Conservation (phyloP, 2,113 vertebrate species). For the Gorsachius goisagi region DNA sequence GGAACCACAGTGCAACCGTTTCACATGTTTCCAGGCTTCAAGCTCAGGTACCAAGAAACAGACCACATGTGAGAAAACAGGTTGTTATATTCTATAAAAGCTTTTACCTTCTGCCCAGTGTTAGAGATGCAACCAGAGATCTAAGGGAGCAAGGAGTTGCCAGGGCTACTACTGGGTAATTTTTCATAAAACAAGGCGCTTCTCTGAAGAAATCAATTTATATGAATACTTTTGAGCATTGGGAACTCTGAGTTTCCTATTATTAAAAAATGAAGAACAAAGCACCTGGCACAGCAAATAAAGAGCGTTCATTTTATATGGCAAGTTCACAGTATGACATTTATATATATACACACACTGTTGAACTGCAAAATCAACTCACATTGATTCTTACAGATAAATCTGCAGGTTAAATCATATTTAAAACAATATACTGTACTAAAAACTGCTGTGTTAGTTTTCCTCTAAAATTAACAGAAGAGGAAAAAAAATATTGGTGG, state of each 20-base stretch:
- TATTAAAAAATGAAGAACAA: neutral
- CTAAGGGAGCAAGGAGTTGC: neutral
- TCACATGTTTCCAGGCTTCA: neutral
- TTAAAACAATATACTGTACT: neutral
- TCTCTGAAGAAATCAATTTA: neutral
- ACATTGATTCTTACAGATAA: neutral
- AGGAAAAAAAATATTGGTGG: neutral
- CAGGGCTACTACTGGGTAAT: neutral
- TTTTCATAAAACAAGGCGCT: neutral
- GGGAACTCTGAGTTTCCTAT: neutral
- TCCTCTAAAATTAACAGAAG: neutral
- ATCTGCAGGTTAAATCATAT: fast-evolving
- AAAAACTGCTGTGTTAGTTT: neutral
- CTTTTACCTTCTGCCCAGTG: neutral
- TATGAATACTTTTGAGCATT: neutral
- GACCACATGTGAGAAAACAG: neutral
- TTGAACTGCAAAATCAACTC: neutral
- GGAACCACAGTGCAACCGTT: neutral
- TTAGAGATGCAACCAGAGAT: neutral
- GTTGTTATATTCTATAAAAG: neutral
- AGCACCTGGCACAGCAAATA: neutral
- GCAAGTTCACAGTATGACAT: neutral
- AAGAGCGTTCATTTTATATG: neutral
- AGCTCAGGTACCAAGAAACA: neutral
- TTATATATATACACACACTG: fast-evolving